Percentiles rank a stretch among this genome's conserved stretches.
phyloP scores from a whole-genome alignment of 2,888 invertebrate genomes.

The Melinopterus prodromus region DNA sequence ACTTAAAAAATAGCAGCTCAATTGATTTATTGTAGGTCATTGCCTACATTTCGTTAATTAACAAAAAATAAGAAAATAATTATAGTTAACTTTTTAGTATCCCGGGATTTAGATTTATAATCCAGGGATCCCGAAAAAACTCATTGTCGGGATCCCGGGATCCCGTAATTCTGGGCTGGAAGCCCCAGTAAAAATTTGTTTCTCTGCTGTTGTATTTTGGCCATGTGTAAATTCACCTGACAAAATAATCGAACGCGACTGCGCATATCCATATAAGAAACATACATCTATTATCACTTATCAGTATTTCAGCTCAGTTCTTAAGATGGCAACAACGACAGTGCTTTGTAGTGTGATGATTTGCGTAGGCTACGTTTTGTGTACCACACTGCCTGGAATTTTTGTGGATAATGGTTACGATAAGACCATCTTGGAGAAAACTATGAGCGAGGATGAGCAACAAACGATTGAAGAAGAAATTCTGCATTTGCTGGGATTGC shows the following conservation, averaged over 20 bases:
- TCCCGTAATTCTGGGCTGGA: no score
- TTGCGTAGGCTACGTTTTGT: constrained; percentile 54
- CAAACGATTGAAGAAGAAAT: constrained; percentile 89
- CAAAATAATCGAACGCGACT: neutral
- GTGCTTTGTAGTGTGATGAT: constrained; percentile 33
- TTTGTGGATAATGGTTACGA: constrained; percentile 89
- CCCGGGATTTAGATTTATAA: no score
- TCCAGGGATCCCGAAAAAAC: no score
- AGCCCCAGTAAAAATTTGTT: neutral
- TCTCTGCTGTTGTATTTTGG: neutral
- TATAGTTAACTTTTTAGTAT: no score
- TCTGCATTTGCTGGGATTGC: constrained; percentile 85
- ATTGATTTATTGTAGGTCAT: no score
- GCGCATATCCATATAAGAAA: neutral
- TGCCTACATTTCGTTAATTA: no score
- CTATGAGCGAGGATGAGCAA: constrained; percentile 78
- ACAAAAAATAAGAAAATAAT: no score
- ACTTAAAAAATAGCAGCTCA: no score
- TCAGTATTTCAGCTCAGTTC: neutral
- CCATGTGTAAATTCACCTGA: neutral
- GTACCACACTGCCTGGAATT: constrained; percentile 71
- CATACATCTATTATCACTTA: neutral
- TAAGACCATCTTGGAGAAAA: constrained; percentile 83
- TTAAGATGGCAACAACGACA: constrained; percentile 13
- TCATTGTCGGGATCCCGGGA: no score